Conservation (phyloP, 2,888 invertebrate species). For the Papilio gigon region DNA sequence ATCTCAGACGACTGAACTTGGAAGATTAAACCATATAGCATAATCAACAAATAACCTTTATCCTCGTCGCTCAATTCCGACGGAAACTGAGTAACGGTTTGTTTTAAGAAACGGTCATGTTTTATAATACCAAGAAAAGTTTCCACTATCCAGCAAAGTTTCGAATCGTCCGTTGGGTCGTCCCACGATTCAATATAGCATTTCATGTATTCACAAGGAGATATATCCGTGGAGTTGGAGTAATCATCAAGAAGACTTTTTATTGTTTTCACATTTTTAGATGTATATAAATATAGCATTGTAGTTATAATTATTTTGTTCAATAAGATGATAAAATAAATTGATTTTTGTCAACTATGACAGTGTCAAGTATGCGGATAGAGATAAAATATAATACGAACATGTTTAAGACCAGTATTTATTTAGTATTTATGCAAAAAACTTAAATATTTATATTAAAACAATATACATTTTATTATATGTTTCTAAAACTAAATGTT, state of each 20-base stretch:
- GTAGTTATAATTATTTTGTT: conserved; percentile 45
- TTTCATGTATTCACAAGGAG: conserved; percentile 72
- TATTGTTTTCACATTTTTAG: conserved; percentile 68
- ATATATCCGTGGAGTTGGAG: conserved; percentile 54
- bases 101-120: conserved; percentile 61
- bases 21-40: conserved; percentile 66
- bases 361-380: conserved; percentile 1
- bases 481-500: neutral
- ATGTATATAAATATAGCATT: conserved; percentile 76
- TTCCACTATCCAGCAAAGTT: conserved; percentile 71
- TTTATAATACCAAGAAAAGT: conserved; percentile 69
- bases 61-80: conserved; percentile 64
- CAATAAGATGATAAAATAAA: conserved; percentile 25
- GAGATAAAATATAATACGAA: neutral
- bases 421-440: neutral
- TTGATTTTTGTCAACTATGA: conserved; percentile 26
- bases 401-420: conserved; percentile 15
- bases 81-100: conserved; percentile 57
- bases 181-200: conserved; percentile 68
- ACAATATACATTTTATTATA: neutral
- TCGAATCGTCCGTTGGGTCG: conserved; percentile 61
- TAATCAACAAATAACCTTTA: conserved; percentile 66
- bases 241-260: conserved; percentile 67
- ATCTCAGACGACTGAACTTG: conserved; percentile 62
- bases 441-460: conserved; percentile 27